A percentile compares a stretch with the other conserved stretches of the same genome.
Conservation (phyloP, 37 sponge, comb jelly and placozoan species). For the Amphimedon queenslandica region DNA sequence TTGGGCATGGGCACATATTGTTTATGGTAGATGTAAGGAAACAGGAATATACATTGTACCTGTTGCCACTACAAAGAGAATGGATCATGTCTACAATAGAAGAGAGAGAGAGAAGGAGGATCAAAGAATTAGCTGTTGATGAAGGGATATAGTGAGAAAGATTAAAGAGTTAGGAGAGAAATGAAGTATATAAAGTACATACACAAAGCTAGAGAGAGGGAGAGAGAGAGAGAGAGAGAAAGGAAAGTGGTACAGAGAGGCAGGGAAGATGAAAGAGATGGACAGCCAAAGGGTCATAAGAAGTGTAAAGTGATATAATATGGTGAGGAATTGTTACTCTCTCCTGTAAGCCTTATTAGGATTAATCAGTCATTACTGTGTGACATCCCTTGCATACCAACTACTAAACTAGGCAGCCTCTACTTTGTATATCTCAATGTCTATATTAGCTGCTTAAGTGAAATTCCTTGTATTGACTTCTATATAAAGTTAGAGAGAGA, state of each 20-base stretch:
- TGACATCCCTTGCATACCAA: no score
- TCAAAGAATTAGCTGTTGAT: background rate
- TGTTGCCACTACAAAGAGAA: no score
- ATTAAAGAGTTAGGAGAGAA: background rate
- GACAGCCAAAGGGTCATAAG: background rate
- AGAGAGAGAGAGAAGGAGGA: background rate
- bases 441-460: no score
- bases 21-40: no score
- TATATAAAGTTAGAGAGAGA: no score
- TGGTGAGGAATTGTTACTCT: no score
- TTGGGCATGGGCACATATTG: no score
- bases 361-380: no score
- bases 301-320: background rate
- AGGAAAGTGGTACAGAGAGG: conserved; percentile 1
- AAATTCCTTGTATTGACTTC: no score
- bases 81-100: background rate
- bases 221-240: conserved; percentile 3
- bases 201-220: no score
- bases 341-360: no score
- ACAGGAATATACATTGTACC: no score
- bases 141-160: background rate
- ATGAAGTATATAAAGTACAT: background rate
- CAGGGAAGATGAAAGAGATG: background rate
- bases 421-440: background rate
- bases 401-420: conserved; percentile 1